Evolutionary conservation across 2,888 invertebrate genomes (phyloP).

Genomic region (Euclidia mi): DNA sequence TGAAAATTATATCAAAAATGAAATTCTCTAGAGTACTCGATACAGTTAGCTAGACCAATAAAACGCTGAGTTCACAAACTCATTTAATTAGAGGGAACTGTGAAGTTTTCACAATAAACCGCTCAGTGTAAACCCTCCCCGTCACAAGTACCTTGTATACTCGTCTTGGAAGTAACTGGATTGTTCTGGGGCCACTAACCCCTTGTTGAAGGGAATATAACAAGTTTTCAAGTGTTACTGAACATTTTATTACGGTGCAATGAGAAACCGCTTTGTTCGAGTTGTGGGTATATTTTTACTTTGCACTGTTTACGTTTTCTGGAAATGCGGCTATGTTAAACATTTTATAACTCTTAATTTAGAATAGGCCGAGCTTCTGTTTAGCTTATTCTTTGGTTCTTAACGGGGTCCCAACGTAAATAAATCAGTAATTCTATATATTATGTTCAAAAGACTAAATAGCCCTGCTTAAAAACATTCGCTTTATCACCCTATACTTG

Average conservation of each 20-base stretch:
- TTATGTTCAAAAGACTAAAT: no score
- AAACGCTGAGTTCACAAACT: constrained; percentile 46
- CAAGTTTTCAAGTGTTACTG: no score
- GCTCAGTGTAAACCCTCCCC: constrained; percentile 5
- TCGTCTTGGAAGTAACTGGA: constrained; percentile 10
- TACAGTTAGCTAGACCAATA: constrained; percentile 34
- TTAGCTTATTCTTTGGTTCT: no score
- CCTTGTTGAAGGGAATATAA: not conserved
- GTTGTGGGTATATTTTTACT: no score
- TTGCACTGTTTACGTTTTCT: no score
- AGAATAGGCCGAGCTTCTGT: no score
- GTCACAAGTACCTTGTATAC: constrained; percentile 12
- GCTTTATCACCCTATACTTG: no score
- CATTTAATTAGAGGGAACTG: constrained; percentile 49
- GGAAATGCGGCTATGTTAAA: no score
- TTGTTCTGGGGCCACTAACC: constrained; percentile 6
- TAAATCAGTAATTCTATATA: no score
- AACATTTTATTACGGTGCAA: not conserved
- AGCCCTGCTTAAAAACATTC: no score
- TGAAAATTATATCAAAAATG: constrained; percentile 3
- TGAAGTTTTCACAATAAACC: constrained; percentile 45
- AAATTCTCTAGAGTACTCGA: constrained; percentile 9
- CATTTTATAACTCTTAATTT: no score
- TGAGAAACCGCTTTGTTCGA: not conserved
- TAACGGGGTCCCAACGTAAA: no score